phyloP scores from a whole-genome alignment of 2,888 invertebrate genomes.

The Papilio protenor region DNA sequence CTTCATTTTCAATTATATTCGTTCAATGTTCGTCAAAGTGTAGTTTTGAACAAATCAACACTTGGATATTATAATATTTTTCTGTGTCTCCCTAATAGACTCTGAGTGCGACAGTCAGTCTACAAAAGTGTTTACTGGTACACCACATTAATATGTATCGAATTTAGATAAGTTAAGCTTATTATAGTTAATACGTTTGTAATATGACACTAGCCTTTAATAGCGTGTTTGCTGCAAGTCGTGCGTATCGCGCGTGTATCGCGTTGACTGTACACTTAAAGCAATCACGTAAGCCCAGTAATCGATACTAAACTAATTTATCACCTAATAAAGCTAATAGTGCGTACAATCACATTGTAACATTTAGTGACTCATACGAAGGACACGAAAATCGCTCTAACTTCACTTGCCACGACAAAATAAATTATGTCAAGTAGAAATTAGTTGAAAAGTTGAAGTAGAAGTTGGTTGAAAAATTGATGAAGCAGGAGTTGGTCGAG shows the following conservation, averaged over 20 bases:
- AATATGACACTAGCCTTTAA: constrained; percentile 44
- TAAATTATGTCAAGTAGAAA: too few species aligned
- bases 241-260: constrained; percentile 61
- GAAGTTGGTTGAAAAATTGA: background rate
- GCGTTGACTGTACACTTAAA: constrained; percentile 49
- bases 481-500: background rate
- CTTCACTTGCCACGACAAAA: background rate
- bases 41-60: background rate
- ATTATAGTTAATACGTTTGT: constrained; percentile 32
- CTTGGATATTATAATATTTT: background rate
- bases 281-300: constrained; percentile 33
- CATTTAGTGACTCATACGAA: constrained; percentile 1
- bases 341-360: constrained; percentile 10
- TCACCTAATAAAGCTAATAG: constrained; percentile 7
- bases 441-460: background rate
- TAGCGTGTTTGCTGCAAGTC: constrained; percentile 61
- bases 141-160: background rate
- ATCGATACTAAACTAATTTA: constrained; percentile 39
- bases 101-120: background rate
- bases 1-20: too few species aligned
- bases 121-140: background rate
- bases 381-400: background rate
- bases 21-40: too few species aligned
- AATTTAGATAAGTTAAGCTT: background rate
- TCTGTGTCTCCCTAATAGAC: background rate